Evolutionary conservation across 2,797 vertebrate species (phyloP).

Genomic region (Salmo trutta): DNA sequence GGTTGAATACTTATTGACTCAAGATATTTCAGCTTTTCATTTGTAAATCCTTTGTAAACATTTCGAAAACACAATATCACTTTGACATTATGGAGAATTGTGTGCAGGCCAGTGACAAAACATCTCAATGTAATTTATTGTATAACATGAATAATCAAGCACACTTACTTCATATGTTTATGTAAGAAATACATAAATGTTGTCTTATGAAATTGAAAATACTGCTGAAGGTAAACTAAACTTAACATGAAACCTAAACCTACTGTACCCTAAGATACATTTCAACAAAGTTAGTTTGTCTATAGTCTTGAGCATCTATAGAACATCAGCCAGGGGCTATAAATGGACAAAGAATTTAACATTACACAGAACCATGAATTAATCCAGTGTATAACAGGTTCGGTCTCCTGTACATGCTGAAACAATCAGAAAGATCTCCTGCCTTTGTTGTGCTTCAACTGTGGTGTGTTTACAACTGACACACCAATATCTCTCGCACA

Average conservation of each 20-base stretch:
- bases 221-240: neutral
- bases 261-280: neutral
- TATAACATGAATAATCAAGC: neutral
- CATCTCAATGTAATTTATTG: neutral
- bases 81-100: too few relatives aligned
- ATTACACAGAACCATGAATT: neutral
- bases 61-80: too few relatives aligned
- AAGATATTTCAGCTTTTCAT: too few relatives aligned
- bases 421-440: neutral
- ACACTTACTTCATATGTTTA: neutral
- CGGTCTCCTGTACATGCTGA: neutral
- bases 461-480: slow-evolving; percentile 1
- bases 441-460: neutral
- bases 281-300: neutral
- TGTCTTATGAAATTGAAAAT: neutral
- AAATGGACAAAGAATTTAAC: neutral
- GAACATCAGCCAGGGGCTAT: neutral
- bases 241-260: neutral
- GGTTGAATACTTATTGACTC: too few relatives aligned
- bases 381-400: neutral
- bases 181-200: neutral
- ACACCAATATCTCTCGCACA: neutral
- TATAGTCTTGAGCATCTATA: neutral
- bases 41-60: too few relatives aligned
- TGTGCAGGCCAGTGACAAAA: too few relatives aligned